Conservation (phyloP, 2,113 vertebrate species). For the Miniopterus natalensis region DNA sequence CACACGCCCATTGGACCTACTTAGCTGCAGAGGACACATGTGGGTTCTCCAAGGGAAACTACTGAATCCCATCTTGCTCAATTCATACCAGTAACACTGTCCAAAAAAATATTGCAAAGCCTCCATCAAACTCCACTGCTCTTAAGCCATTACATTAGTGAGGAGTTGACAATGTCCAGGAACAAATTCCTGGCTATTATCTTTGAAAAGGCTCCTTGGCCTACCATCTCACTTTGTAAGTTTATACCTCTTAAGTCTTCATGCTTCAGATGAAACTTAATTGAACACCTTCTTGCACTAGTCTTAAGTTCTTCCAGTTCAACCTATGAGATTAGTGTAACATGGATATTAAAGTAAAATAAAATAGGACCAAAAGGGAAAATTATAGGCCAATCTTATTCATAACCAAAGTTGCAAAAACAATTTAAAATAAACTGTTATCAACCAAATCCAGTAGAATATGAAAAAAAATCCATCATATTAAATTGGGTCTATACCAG, state of each 20-base stretch:
- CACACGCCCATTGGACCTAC: neutral
- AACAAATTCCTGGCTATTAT: neutral
- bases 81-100: neutral
- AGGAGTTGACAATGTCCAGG: neutral
- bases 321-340: slow-evolving; percentile 18
- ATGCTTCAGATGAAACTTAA: neutral
- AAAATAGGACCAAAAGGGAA: slow-evolving; percentile 1
- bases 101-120: neutral
- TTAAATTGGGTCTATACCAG: neutral
- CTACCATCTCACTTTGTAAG: neutral
- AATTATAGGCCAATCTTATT: neutral
- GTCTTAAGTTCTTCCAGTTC: slow-evolving; percentile 13
- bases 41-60: neutral
- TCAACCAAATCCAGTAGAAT: neutral
- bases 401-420: slow-evolving; percentile 45
- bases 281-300: neutral
- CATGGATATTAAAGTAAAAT: slow-evolving; percentile 32
- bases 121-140: neutral
- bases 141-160: neutral
- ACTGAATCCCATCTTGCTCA: neutral
- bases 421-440: neutral
- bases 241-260: neutral
- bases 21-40: neutral
- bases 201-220: neutral
- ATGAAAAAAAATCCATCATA: neutral